phyloP scores from a whole-genome alignment of 2,113 vertebrate genomes.

The Cyprinus carpio region DNA sequence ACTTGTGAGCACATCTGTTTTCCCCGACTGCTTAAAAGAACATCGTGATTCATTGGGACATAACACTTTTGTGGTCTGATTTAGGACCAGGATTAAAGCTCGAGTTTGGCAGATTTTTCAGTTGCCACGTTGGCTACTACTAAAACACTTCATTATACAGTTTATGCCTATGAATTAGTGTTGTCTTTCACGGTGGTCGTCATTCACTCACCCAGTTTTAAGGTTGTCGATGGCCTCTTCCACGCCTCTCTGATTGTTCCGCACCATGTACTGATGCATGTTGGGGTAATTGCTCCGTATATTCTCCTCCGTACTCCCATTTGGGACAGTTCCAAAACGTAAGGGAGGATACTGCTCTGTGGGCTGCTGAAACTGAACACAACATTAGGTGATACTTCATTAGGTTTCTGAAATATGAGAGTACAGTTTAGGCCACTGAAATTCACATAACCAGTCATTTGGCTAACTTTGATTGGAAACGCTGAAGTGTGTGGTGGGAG shows the following conservation, averaged over 20 bases:
- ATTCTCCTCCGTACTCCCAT: conserved; percentile 92
- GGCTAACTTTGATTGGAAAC: not conserved
- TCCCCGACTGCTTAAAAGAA: no score
- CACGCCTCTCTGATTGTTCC: conserved; percentile 89
- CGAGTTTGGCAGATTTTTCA: not conserved
- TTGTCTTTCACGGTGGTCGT: not conserved
- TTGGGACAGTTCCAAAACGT: conserved; percentile 91
- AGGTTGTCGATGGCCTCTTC: conserved; percentile 91
- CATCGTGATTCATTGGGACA: no score
- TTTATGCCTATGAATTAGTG: not conserved
- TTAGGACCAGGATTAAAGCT: no score
- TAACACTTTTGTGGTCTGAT: no score
- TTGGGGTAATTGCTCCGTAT: conserved; percentile 92
- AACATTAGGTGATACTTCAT: conserved; percentile 7
- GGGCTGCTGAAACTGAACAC: conserved; percentile 86
- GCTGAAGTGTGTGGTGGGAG: not conserved
- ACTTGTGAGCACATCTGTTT: no score
- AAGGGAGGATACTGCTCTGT: conserved; percentile 90
- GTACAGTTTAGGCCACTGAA: not conserved
- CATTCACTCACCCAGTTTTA: conserved; percentile 80
- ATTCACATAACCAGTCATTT: not conserved
- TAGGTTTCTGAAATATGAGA: conserved; percentile 15
- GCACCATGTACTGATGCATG: conserved; percentile 93
- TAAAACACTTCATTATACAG: not conserved
- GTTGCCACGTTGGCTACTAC: not conserved